These are phyloP conservation scores for Mus spretus DNA, from an alignment of 2,797 vertebrate species.

Conservation along the genomic window DNA sequence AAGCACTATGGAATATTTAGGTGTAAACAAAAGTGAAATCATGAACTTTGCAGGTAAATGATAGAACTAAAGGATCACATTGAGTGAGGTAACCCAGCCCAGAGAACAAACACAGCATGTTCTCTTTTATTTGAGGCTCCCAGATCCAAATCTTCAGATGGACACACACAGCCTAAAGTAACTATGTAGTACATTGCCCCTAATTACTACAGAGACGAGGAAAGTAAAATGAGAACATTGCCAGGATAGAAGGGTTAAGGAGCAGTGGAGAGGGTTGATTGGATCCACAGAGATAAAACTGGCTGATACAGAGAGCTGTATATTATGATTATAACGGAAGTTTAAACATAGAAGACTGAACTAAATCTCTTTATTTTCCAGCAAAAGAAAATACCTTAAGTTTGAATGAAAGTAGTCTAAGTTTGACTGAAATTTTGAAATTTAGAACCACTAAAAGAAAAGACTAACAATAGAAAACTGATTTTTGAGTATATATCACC, in stretches of 20 bases:
- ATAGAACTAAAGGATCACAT: not conserved
- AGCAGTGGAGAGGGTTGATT: not conserved
- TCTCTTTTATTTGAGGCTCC: not conserved
- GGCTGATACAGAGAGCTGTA: not conserved
- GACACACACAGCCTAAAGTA: not conserved
- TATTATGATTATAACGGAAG: not conserved
- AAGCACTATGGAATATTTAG: not conserved
- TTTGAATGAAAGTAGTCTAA: not conserved
- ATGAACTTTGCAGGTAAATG: not conserved
- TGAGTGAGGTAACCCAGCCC: not conserved
- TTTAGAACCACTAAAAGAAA: not conserved
- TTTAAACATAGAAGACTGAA: not conserved
- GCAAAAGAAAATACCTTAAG: not conserved
- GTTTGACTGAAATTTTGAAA: conserved; percentile 41
- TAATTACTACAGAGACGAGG: not conserved
- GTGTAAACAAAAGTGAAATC: not conserved
- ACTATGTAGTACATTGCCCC: not conserved
- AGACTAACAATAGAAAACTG: not conserved
- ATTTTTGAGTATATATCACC: not conserved
- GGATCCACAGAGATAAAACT: not conserved
- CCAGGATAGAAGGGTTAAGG: not conserved
- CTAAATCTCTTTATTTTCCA: not conserved
- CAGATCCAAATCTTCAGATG: not conserved
- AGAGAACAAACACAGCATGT: not conserved
- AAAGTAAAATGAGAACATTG: not conserved